Conservation (phyloP, 2,113 vertebrate species). For the Pelvicachromis taeniatus region DNA sequence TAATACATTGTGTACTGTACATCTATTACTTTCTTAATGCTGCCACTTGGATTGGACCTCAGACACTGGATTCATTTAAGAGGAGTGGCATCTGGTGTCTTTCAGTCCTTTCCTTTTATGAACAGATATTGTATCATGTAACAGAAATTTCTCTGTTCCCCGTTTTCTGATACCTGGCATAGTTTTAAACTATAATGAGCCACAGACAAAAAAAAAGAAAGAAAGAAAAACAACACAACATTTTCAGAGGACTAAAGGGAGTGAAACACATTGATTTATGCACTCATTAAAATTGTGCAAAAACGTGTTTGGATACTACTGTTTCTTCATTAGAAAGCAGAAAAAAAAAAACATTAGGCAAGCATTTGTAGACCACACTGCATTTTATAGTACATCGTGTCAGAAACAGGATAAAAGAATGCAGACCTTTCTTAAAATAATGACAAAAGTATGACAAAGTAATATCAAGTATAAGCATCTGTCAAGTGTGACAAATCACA, state of each 20-base stretch:
- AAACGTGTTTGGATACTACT: not conserved
- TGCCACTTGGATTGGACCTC: constrained; percentile 1
- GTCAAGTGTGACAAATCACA: not conserved
- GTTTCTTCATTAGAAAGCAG: not conserved
- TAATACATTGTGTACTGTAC: not conserved
- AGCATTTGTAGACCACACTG: not conserved
- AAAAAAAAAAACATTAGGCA: not conserved
- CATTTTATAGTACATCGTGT: not conserved
- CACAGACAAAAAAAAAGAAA: not conserved
- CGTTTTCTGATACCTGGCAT: not conserved
- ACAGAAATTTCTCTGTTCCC: not conserved
- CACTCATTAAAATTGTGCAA: not conserved
- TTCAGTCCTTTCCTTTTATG: not conserved
- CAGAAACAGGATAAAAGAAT: not conserved
- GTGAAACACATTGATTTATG: not conserved
- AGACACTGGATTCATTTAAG: constrained; percentile 3
- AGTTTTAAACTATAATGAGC: not conserved
- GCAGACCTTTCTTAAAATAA: not conserved
- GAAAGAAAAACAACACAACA: not conserved
- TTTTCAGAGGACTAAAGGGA: not conserved
- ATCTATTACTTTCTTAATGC: constrained; percentile 2
- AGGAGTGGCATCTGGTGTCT: constrained; percentile 15
- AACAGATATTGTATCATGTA: constrained; percentile 10
- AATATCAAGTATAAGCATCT: not conserved
- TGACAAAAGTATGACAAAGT: not conserved